Base-by-base conservation (phyloP, 2,888 invertebrate genomes). In the Acrobasis consociella region DNA sequence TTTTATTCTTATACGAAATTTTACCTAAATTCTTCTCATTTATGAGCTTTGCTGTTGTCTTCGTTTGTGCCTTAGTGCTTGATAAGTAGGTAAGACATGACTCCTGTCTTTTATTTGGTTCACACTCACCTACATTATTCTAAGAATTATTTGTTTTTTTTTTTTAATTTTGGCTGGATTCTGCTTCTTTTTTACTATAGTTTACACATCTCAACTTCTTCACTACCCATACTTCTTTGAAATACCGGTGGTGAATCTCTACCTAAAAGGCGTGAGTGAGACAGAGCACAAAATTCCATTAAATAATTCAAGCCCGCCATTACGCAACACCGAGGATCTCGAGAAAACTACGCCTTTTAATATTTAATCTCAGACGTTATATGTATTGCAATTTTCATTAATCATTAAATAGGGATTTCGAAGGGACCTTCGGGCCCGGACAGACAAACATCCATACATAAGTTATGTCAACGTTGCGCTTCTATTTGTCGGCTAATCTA, bases 371-470 rank as follows among this genome's bases (percentile, higher is more conserved):
- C 72, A 78, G 75, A 83, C 85, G 87, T 90, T 90, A 91, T 91
- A 90, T 90, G 88, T 90, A 92, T 90, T 90, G 91, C 89, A 91
- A 89, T 91, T 90, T 89, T 86, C 86, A 89, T 91, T 87, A 91
- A 89, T 87, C 77, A 87, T 86, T 89, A 86, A 31, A 91, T 80
- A 78, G 78, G 82, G 80, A 85, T 81, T 83, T 81, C 79, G 82
- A 77, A 72, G 80, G 75, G 74, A 74, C 75, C 74, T 75, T 74
- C 71, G 73, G 70, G 73, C 74, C 70, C 74, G 76, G 79, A 78
- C 80, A 78, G 78, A 75, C 80, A 76, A 66, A 64, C 63, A 56
- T 65, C 67, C 79, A 82, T 86, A 82, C 83, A 87, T 86, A 85
- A 86, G 74, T 83, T 78, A 87, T 80, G 77, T 72, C 76, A 73